A percentile compares a stretch with the other conserved stretches of the same genome.
Conservation (phyloP, 2,113 vertebrate species). For the Apteryx owenii region DNA sequence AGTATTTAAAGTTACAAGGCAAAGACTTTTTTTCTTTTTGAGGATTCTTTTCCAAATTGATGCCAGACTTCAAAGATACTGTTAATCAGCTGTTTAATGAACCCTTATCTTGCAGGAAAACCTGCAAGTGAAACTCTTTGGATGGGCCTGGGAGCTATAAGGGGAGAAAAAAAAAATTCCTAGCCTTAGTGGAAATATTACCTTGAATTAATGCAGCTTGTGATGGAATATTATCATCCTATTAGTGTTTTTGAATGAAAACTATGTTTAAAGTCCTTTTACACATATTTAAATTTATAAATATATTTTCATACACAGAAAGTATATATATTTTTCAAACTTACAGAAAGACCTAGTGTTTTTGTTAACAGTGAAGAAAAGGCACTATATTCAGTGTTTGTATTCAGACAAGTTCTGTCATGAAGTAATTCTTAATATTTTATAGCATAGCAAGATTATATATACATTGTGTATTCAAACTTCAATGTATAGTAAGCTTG, state of each 20-base stretch:
- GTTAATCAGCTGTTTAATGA: neutral
- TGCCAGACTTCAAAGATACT: conserved; percentile 9
- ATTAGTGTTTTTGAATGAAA: neutral
- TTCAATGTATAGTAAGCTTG: neutral
- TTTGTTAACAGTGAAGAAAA: neutral
- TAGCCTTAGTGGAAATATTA: neutral
- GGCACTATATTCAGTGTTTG: neutral
- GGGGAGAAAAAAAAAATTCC: neutral
- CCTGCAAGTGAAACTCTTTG: neutral
- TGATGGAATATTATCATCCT: neutral
- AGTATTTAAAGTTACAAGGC: neutral
- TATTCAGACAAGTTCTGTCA: neutral
- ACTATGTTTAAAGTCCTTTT: neutral
- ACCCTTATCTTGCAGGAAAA: neutral
- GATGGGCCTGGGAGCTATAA: neutral
- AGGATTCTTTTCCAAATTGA: neutral
- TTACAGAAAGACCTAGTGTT: neutral
- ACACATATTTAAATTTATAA: neutral
- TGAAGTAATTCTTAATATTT: neutral
- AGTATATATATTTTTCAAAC: neutral
- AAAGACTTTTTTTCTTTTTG: neutral
- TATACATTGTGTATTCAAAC: neutral
- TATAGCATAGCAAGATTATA: neutral
- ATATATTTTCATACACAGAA: neutral
- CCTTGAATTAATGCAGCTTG: neutral